Base-by-base conservation (phyloP, 2,113 vertebrate genomes). In the Calidris pygmaea region DNA sequence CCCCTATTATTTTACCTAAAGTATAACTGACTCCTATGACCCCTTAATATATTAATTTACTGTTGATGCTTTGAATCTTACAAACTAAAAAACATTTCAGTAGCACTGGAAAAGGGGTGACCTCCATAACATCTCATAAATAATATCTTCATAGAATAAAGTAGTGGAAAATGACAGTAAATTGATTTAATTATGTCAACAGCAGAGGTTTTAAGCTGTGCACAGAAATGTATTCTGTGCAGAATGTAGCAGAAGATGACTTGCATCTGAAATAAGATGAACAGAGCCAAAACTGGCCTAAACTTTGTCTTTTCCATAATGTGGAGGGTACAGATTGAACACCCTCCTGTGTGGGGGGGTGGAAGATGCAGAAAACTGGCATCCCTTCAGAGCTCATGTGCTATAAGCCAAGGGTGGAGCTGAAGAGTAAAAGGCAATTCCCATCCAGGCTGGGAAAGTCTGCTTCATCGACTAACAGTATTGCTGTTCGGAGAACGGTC, bases 401-500 rank as follows among this genome's bases (percentile, higher is more conserved):
- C 34, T 81, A 10, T 14, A 35, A 82, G 17, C 22, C 56, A 75
- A 34, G 7, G 22, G 41, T 67, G 56, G 32, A 81, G 48, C 14
- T 72, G 35, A 79, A 85, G 19, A 67, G 12, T 47, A 67, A 76
- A 67, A 90, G 52, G 8, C 37, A 86, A 15, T 65, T 45, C 66
- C 24, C 70, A 56, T 48, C 3, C 3, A 1, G 18, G 41, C 39
- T 27, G 50, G 35, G 39, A 83, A 73, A 58, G 32, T 22, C 58
- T 43, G 56, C 52, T 66, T 47, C 59, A 41, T 35, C 1, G 0
- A 30, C n/a, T 72, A 15, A 19, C 24, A 12, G 5, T 2, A 4
- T 3, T 95, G 90, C 71, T 96, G 67, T 94, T 95, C 80, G 2
- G 16, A 93, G 59, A 94, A 74, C 1, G 16, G 91, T 77, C 97